These are phyloP conservation scores for Ameiurus melas DNA, from an alignment of 2,113 vertebrate species.

Conservation along the genomic window DNA sequence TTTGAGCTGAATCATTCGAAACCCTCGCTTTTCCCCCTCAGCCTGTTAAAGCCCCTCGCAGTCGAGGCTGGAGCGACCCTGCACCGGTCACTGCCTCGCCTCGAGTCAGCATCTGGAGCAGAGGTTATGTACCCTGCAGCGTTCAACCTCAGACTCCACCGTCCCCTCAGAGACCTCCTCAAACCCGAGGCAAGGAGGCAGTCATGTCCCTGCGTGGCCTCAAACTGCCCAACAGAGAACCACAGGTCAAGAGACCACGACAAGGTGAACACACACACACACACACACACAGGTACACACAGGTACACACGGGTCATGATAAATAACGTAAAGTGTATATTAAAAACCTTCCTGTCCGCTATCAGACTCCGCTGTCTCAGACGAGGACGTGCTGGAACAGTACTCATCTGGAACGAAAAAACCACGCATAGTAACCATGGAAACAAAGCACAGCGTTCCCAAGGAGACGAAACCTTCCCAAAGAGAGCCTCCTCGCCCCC, in stretches of 20 bases:
- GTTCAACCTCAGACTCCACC: background rate
- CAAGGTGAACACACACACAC: conserved; percentile 72
- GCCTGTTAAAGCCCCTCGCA: conserved; percentile 68
- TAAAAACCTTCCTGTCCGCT: background rate
- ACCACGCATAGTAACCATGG: conserved; percentile 34
- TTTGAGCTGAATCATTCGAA: background rate
- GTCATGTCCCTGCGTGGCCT: conserved; percentile 69
- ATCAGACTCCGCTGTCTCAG: conserved; percentile 73
- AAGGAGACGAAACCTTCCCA: conserved; percentile 5
- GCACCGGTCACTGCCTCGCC: conserved; percentile 24
- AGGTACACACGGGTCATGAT: background rate
- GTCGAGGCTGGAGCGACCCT: conserved; percentile 74
- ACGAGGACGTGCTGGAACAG: conserved; percentile 84
- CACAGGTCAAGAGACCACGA: conserved; percentile 78
- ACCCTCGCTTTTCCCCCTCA: conserved; percentile 51
- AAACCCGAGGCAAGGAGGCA: conserved; percentile 76
- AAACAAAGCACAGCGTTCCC: background rate
- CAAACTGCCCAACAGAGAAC: conserved; percentile 73
- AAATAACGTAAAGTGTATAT: background rate
- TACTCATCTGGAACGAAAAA: conserved; percentile 82
- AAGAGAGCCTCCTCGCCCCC: conserved; percentile 50
- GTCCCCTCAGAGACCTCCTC: conserved; percentile 58
- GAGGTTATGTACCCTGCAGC: conserved; percentile 61
- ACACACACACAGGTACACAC: background rate
- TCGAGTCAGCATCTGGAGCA: conserved; percentile 79